A percentile compares a stretch with the other conserved stretches of the same genome.
phyloP scores from a whole-genome alignment of 2,888 invertebrate species.

The Nomada goodeniana region DNA sequence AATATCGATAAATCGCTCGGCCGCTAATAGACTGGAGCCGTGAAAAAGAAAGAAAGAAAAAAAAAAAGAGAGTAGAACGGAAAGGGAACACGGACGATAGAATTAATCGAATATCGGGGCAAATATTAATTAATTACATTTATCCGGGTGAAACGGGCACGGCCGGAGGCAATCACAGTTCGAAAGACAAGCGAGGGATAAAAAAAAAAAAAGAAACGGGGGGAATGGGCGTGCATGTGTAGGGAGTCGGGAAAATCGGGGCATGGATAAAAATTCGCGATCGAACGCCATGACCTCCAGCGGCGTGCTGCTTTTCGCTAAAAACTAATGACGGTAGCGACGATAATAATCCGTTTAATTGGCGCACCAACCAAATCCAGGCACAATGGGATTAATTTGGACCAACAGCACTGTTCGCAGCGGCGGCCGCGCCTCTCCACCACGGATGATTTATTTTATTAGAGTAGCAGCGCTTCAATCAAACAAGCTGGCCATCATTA shows the following conservation, averaged over 20 bases:
- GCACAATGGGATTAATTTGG: constrained; percentile 75
- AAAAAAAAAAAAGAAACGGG: constrained; percentile 2
- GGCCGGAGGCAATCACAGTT: constrained; percentile 40
- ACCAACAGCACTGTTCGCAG: constrained; percentile 72
- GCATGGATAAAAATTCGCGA: constrained; percentile 40
- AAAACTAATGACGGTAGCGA: constrained; percentile 74
- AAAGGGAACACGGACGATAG: constrained; percentile 32
- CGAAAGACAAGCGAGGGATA: constrained; percentile 34
- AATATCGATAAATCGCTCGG: constrained; percentile 27
- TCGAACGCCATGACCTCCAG: constrained; percentile 29
- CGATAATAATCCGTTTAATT: constrained; percentile 76
- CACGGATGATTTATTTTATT: constrained; percentile 75
- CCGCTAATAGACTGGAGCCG: constrained; percentile 27
- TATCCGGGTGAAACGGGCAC: constrained; percentile 42
- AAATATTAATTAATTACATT: constrained; percentile 60
- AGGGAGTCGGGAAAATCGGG: constrained; percentile 12
- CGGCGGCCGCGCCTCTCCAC: constrained; percentile 61
- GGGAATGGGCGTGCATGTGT: not conserved
- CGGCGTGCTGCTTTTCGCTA: constrained; percentile 61
- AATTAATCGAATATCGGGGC: constrained; percentile 51
- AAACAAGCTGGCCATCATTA: constrained; percentile 73
- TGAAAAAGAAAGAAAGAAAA: not conserved
- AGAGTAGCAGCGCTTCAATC: constrained; percentile 71
- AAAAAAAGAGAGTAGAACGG: not conserved
- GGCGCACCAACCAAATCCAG: constrained; percentile 74